Base-by-base conservation (phyloP, 2,888 invertebrate genomes). In the Xanthorhoe designata region DNA sequence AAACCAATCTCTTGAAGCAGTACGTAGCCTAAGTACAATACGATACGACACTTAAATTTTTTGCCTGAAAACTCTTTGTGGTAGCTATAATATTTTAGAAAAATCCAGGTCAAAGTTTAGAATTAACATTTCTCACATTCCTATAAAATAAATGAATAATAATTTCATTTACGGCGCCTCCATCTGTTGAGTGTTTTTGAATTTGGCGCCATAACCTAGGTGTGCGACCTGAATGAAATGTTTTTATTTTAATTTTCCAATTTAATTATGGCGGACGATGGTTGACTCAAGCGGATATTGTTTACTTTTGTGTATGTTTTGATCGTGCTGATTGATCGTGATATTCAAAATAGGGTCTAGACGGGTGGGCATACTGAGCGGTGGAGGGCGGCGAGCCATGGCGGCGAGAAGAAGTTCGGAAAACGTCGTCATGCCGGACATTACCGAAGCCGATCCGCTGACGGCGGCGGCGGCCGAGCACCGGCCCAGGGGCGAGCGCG, bases 381-480 rank as follows among this genome's bases (percentile, higher is more conserved):
- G 82, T 72, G 82, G 85, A 81, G 81, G 86, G 78, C 83, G 81
- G 79, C 85, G 83, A 85, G 85, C 78, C 75, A 92, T 92, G 92
- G 88, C 91, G 78, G 86, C 88, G 77, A 90, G 87, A 73, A 85
- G 90, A 80, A 83, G 87, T 88, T 95, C 95, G 95, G 95, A 95
- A 89, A 94, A 94, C 89, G 95, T 95, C 95, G 95, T 95, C 89
- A 94, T 95, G 91, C 95, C 95, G 95, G 95, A 95, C 94, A 95
- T 95, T 93, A 94, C 95, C 95, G 95, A 91, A 79, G 77, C 86
- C 91, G 95, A 95, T 93, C 94, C 95, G 79, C 92, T 95, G 81
- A 81, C 91, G 93, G 94, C 94, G 88, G 92, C 94, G 88, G 92
- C 93, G 94, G 94, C 92, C 87, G 95, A 95, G 90, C 94, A 94